Percentiles rank a stretch among this genome's conserved stretches.
Conservation (phyloP, 2,113 vertebrate species). For the Salvelinus sp. region DNA sequence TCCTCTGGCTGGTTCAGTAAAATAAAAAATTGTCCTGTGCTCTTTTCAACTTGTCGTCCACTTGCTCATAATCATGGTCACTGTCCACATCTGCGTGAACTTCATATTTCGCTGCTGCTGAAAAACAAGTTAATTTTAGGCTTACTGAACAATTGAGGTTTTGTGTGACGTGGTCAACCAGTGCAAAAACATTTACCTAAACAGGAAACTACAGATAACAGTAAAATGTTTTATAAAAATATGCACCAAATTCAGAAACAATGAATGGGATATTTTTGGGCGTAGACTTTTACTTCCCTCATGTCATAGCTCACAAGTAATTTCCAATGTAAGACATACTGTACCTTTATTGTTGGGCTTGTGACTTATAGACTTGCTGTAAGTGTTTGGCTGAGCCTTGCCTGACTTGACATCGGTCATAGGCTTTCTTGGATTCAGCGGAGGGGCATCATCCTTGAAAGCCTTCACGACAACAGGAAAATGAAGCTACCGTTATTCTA, state of each 20-base stretch:
- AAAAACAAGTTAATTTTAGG: background rate
- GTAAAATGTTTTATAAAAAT: too few species aligned
- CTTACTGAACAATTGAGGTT: background rate
- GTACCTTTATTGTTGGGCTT: constrained; percentile 3
- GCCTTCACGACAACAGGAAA: constrained; percentile 34
- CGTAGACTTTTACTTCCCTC: too few species aligned
- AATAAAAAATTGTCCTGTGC: constrained; percentile 42
- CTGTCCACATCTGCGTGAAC: constrained; percentile 37
- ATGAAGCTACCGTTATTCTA: background rate
- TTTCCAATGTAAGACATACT: background rate
- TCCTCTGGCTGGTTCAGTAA: constrained; percentile 23
- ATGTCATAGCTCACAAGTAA: background rate
- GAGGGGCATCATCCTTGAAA: constrained; percentile 16
- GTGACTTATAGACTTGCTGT: constrained; percentile 19
- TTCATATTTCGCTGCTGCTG: background rate
- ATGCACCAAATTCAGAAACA: too few species aligned
- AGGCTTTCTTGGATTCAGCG: constrained; percentile 45
- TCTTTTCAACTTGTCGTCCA: constrained; percentile 50
- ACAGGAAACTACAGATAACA: background rate
- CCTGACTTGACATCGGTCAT: fast-evolving
- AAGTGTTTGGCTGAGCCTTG: constrained; percentile 55
- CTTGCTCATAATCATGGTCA: constrained; percentile 77
- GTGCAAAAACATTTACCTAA: too few species aligned
- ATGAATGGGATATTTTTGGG: too few species aligned
- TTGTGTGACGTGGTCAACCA: background rate